Percentiles rank a stretch among this genome's conserved stretches.
phyloP scores from a whole-genome alignment of 2,797 vertebrate genomes.

The Pangasius macronema region DNA sequence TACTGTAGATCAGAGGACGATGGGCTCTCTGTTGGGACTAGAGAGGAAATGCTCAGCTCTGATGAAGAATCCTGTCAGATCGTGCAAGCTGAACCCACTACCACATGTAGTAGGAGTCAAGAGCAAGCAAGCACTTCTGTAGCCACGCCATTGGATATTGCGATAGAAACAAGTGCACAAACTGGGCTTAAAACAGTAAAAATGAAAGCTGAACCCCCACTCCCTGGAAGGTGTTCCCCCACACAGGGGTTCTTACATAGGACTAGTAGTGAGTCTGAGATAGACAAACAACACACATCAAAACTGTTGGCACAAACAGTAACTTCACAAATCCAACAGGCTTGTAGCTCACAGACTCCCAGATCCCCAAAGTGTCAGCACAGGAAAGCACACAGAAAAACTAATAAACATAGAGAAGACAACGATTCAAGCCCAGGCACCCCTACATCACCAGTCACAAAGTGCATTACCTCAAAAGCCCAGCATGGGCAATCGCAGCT shows the following conservation, averaged over 20 bases:
- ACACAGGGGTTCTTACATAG: constrained; percentile 58
- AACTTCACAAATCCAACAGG: constrained; percentile 31
- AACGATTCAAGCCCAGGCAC: constrained; percentile 56
- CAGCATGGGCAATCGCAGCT: constrained; percentile 27
- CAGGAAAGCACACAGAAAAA: constrained; percentile 77
- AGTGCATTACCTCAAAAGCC: constrained; percentile 49
- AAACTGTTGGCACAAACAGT: constrained; percentile 33
- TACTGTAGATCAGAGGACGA: constrained; percentile 61
- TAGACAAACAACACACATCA: constrained; percentile 36
- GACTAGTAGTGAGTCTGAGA: constrained; percentile 53
- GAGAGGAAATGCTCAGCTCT: constrained; percentile 67
- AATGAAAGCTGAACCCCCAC: constrained; percentile 33
- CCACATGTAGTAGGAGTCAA: background rate
- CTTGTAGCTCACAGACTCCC: constrained; percentile 9
- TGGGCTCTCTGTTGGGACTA: constrained; percentile 61
- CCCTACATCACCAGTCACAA: constrained; percentile 27
- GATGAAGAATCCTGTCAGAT: constrained; percentile 58
- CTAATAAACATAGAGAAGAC: constrained; percentile 66
- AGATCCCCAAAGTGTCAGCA: constrained; percentile 54
- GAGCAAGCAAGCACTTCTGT: constrained; percentile 41
- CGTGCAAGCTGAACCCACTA: constrained; percentile 37
- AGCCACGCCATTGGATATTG: constrained; percentile 13
- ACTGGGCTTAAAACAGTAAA: constrained; percentile 25
- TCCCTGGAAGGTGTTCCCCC: constrained; percentile 51
- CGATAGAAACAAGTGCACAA: constrained; percentile 32